A percentile compares a stretch with the other conserved stretches of the same genome.
These are phyloP conservation scores for Clivina fossor DNA, from an alignment of 2,888 invertebrate genomes.

Conservation along the genomic window DNA sequence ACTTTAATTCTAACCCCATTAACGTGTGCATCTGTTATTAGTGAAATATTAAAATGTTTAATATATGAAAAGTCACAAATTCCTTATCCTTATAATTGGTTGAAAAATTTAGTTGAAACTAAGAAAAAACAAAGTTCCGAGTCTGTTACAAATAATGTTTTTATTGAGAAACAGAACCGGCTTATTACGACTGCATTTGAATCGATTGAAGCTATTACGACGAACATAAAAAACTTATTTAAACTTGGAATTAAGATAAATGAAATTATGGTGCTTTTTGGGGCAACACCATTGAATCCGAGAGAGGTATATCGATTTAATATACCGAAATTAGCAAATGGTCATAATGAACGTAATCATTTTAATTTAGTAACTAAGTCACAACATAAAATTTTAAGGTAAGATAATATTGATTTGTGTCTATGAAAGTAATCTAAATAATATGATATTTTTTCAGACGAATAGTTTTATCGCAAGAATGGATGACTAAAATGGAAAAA, in stretches of 20 bases:
- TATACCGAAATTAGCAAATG: constrained; percentile 26
- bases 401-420: constrained; percentile 6
- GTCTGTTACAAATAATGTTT: not conserved
- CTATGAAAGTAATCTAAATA: not conserved
- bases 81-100: constrained; percentile 57
- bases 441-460: constrained; percentile 50
- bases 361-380: constrained; percentile 26
- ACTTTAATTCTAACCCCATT: constrained; percentile 58
- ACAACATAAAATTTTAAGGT: constrained; percentile 35
- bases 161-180: constrained; percentile 8
- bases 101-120: constrained; percentile 46
- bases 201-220: constrained; percentile 21
- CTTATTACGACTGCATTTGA: constrained; percentile 15
- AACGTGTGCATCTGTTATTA: constrained; percentile 60
- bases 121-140: constrained; percentile 8
- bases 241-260: constrained; percentile 22
- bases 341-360: constrained; percentile 34
- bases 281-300: constrained; percentile 27
- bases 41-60: constrained; percentile 60
- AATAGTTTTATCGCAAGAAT: constrained; percentile 55
- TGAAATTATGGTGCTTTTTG: constrained; percentile 27
- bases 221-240: constrained; percentile 14
- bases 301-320: constrained; percentile 34
- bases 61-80: constrained; percentile 61
- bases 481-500: constrained; percentile 54